Evolutionary conservation across 2,113 vertebrate genomes (phyloP).

Genomic region (Mungos mungo): DNA sequence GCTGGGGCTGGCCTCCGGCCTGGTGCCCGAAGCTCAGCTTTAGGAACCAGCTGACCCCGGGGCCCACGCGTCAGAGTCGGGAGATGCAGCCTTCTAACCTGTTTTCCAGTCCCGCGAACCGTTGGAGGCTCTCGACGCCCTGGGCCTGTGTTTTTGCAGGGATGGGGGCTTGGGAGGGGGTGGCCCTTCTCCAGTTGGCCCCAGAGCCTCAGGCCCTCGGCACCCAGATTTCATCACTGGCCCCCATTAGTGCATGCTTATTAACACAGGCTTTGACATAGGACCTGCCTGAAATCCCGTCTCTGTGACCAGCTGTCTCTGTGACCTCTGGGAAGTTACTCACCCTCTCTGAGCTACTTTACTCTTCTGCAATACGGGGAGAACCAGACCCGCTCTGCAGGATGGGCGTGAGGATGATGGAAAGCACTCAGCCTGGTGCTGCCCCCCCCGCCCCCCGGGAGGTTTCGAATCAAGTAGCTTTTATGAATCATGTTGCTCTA

Average conservation of each 20-base stretch:
- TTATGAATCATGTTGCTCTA: neutral
- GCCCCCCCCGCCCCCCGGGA: too few relatives aligned
- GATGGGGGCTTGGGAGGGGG: neutral
- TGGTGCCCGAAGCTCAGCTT: neutral
- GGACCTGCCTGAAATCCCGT: neutral
- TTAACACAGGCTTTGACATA: neutral
- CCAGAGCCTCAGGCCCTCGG: neutral
- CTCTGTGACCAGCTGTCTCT: neutral
- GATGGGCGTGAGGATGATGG: fast-evolving
- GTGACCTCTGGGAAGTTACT: neutral
- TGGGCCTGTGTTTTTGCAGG: neutral
- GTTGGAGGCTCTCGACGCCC: fast-evolving
- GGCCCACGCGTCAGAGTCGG: neutral
- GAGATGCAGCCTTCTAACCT: neutral
- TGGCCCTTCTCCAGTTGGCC: neutral
- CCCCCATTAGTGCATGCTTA: neutral
- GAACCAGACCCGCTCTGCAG: neutral
- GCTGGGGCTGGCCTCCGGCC: neutral
- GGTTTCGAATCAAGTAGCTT: neutral
- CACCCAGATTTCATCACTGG: neutral
- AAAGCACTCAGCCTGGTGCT: neutral
- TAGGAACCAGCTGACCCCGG: neutral
- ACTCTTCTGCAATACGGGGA: neutral
- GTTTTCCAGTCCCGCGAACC: neutral
- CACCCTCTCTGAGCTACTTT: neutral